phyloP scores from a whole-genome alignment of 2,888 invertebrate species.

The Hedychridium roseum region DNA sequence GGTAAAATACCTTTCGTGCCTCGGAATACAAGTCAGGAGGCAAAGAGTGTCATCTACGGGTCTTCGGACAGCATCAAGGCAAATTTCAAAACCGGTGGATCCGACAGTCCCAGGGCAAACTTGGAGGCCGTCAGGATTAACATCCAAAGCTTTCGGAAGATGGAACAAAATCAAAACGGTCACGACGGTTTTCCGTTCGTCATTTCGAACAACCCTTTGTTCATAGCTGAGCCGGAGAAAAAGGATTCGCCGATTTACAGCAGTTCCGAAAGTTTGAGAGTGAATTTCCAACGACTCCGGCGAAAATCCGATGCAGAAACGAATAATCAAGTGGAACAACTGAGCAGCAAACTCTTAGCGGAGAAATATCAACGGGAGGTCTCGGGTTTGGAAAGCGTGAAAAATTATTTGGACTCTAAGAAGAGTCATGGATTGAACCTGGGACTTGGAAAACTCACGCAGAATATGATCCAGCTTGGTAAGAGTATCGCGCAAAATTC shows the following conservation, averaged over 20 bases:
- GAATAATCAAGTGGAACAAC: conserved; percentile 47
- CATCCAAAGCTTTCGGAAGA: conserved; percentile 48
- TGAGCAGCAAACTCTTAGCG: conserved; percentile 50
- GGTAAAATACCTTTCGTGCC: conserved; percentile 37
- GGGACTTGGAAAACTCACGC: conserved; percentile 55
- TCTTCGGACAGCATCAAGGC: conserved; percentile 43
- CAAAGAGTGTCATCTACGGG: conserved; percentile 30
- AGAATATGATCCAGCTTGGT: conserved; percentile 58
- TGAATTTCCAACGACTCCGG: conserved; percentile 51
- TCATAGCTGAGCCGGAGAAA: conserved; percentile 52
- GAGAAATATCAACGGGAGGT: conserved; percentile 58
- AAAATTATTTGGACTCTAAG: conserved; percentile 57
- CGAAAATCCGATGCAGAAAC: conserved; percentile 55
- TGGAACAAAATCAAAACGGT: conserved; percentile 49
- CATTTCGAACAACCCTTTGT: conserved; percentile 58
- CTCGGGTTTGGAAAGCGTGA: conserved; percentile 55
- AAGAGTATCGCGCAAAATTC: conserved; percentile 55
- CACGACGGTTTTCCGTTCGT: conserved; percentile 55
- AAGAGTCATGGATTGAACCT: conserved; percentile 55
- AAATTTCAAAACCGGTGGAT: conserved; percentile 38
- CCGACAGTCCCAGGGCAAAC: conserved; percentile 48
- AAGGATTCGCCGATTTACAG: conserved; percentile 55
- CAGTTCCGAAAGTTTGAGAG: conserved; percentile 53
- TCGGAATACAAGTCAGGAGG: conserved; percentile 37
- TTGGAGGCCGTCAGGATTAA: conserved; percentile 51